Conservation (phyloP, 2,888 invertebrate species). For the Adela reaumurella region DNA sequence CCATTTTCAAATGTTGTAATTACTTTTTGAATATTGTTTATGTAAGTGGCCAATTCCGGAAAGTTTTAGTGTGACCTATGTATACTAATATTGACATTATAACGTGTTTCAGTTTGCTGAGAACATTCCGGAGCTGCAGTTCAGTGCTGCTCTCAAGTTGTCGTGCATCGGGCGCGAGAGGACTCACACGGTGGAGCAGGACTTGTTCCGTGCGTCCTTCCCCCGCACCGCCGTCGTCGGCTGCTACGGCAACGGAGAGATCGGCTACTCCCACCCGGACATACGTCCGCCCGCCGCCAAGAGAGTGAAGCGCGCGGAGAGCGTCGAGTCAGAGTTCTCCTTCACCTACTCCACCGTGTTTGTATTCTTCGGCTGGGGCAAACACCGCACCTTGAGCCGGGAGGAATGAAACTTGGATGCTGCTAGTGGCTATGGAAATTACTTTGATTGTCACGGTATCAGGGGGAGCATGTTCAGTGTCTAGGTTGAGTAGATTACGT, state of each 20-base stretch:
- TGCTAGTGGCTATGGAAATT: no score
- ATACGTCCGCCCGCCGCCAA: constrained; percentile 13
- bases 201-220: constrained; percentile 32
- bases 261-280: constrained; percentile 25
- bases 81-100: neutral
- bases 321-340: constrained; percentile 26
- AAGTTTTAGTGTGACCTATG: no score
- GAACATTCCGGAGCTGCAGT: constrained; percentile 33
- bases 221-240: constrained; percentile 35
- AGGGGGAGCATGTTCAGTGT: no score
- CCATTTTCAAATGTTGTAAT: no score
- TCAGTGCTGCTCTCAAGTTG: constrained; percentile 37
- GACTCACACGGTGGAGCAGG: constrained; percentile 34
- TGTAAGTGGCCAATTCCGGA: no score
- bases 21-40: no score
- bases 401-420: no score
- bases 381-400: constrained; percentile 10
- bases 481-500: no score
- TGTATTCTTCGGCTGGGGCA: constrained; percentile 47
- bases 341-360: constrained; percentile 45
- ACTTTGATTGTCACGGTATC: no score
- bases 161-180: constrained; percentile 42
- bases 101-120: constrained; percentile 30
- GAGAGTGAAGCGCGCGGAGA: constrained; percentile 19
- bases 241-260: constrained; percentile 45